Evolutionary conservation across 2,797 vertebrate species (phyloP).

Genomic region (Momotus momota): DNA sequence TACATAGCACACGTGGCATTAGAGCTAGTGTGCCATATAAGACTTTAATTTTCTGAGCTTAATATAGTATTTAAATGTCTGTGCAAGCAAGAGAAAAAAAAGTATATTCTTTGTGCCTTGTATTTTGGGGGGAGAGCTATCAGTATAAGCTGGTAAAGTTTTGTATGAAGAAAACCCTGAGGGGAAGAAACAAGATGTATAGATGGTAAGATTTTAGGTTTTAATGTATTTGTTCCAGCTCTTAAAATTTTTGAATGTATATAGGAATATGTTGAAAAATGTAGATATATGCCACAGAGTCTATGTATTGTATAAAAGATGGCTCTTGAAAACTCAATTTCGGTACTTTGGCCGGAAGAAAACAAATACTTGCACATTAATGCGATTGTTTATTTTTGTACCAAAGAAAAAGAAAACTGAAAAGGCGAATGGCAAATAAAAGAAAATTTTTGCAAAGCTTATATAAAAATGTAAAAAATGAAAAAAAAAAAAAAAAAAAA

Average conservation of each 20-base stretch:
- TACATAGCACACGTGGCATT: constrained; percentile 77
- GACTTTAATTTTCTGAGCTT: constrained; percentile 84
- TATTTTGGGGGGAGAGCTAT: constrained; percentile 86
- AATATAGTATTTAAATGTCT: constrained; percentile 88
- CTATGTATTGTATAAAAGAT: constrained; percentile 98
- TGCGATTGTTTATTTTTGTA: constrained; percentile 97
- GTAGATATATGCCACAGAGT: constrained; percentile 99
- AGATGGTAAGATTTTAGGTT: constrained; percentile 86
- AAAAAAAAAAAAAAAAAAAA: constrained; percentile 82
- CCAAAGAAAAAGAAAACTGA: constrained; percentile 99
- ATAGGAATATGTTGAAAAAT: constrained; percentile 94
- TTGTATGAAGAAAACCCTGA: constrained; percentile 87
- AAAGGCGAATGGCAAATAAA: constrained; percentile 98
- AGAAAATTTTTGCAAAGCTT: constrained; percentile 99
- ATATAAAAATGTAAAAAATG: constrained; percentile 98
- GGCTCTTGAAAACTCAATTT: constrained; percentile 96
- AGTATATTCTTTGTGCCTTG: constrained; percentile 99
- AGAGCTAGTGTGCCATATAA: constrained; percentile 81
- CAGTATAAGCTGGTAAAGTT: constrained; percentile 87
- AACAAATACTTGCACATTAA: constrained; percentile 98
- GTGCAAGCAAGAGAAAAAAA: constrained; percentile 87
- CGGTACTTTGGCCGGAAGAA: constrained; percentile 88
- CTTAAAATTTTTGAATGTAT: constrained; percentile 96
- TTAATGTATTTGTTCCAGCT: constrained; percentile 92
- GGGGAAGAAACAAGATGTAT: constrained; percentile 80